Evolutionary conservation across 2,797 vertebrate genomes (phyloP), one percentile per base, ranked within the genome.

Genomic region (Gadopsis marmoratus): DNA sequence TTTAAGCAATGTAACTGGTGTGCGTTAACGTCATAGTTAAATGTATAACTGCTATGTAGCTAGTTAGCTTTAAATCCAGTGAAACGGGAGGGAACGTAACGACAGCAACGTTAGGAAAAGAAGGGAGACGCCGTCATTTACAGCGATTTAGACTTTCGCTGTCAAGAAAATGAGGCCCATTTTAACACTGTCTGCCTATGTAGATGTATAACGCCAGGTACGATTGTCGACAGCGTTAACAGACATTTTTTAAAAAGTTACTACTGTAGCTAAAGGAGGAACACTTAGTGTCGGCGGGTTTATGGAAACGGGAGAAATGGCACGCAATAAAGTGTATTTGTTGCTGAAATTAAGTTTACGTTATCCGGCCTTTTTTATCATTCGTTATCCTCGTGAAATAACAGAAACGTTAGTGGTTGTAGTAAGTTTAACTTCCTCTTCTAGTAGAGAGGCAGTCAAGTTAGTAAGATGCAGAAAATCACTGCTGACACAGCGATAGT

Each of bases 401-500:
- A 2, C 21, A 14, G 37, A 39, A 39, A 39, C 37, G 37, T 39
- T 16, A 33, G 14, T 54, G 11, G 11, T 51, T 43, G 10, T 29
- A 16, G 35, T 12, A 19, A 26, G 31, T 56, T 56, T n/a, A 47
- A 81, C 63, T 61, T 78, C 45, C 33, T 47, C 2, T 3, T 53
- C 6, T 0, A 17, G 31, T 17, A 33, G 31, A 65, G 7, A 10
- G 56, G 6, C 26, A 61, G 65, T 77, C 65, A 9, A 35, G 5
- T 7, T 23, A n/a, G 8, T 59, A 0, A 16, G 59, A 47, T 14
- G 41, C 11, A 23, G 11, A 53, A 83, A 86, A 78, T 73, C n/a
- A 41, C 83, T 79, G 78, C 85, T 79, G 78, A 89, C 87, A 50
- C 74, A 76, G 83, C 84, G 56, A 13, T 48, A 48, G 17, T 21